Base-by-base conservation (phyloP, 2,888 invertebrate species). In the Thera britannica region DNA sequence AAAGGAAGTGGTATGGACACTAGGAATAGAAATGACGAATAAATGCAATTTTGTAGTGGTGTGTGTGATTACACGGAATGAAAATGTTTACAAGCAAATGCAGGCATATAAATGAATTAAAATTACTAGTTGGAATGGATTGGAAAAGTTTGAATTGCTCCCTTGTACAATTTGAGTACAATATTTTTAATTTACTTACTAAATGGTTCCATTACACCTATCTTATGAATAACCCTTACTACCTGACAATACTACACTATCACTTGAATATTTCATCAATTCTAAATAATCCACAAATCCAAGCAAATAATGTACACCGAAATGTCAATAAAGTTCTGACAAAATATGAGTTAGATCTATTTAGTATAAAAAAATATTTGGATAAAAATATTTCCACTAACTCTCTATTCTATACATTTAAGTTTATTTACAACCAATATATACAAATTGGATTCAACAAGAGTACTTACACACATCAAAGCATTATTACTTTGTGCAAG, bases 321-420 rank as follows among this genome's bases (percentile, higher is more conserved):
- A 62, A 59, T 61, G 57, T 60, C 52, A 34, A 52, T 67, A 67
- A 49, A 64, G 52, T 38, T 69, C 58, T 49, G 62, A 71, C 55
- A 60, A 67, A 46, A 46, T 46, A 68, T 70, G 60, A 75, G 70
- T 68, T 57, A 59, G 35, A 62, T 62, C 59, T 63, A 63, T 57
- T 65, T 41, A 61, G 65, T 81, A 82, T 91, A 92, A 86, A 92
- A 92, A 92, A 91, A 91, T 91, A 91, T 83, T 83, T 85, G 76
- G 82, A 87, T 85, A 90, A 91, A 92, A 91, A 91, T 92, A 92
- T 90, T 80, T 83, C 77, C 79, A 78, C 66, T 65, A 73, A 80
- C 84, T 91, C 89, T 92, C 90, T 62, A 88, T 90, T 92, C 90
- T 62, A 88, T 90, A 92, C 89, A 90, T 78, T 79, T 77, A 80